Evolutionary conservation across 1,140 invertebrate species (phyloP), one percentile per base, ranked within the genome.

Genomic region (Sinonovacula constricta): DNA sequence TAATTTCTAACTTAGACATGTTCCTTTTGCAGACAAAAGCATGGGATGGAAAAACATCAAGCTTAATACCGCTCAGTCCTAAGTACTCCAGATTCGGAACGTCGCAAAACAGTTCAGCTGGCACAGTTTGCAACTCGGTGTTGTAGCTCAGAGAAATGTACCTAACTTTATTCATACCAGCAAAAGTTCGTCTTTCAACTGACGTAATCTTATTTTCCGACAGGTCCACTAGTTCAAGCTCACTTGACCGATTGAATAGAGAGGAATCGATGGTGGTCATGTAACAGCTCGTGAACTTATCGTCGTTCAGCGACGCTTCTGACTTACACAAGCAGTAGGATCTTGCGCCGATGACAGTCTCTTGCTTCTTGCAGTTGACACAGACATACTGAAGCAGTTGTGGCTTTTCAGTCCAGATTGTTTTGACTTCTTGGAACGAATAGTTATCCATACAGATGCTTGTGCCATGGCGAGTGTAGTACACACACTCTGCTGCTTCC

Each of bases 221-320:
- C 5, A 76, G 36, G 59, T 76, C 72, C 7, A 76, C n/a, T 12
- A 66, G 59, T 76, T 76, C 72, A 5, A 76, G 59, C 45, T 76
- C 65, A 1, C 49, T 39, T 3, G 65, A 18, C 14, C 15, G 7
- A 34, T 22, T 45, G 0, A 76, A 34, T 45, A 67, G n/a, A 4
- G 36, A 49, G 1, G 53, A 24, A 31, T 57, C 63, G 3, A 76
- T 15, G 18, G 12, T 26, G 5, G n/a, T 33, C 24, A 76, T 18
- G 15, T 66, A 53, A 30, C 72, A 76, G 12, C 5, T 26, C 22
- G 4, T 22, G 18, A 28, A 59, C 2, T 24, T 10, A 4, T 74
- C 60, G 10, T 12, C 5, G 33, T 63, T 49, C 1, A 14, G 31
- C 12, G 28, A 10, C 10, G 34, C 30, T 3, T 62, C 1, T 14